Conservation (phyloP, 2,797 vertebrate species). For the Tinamus major region DNA sequence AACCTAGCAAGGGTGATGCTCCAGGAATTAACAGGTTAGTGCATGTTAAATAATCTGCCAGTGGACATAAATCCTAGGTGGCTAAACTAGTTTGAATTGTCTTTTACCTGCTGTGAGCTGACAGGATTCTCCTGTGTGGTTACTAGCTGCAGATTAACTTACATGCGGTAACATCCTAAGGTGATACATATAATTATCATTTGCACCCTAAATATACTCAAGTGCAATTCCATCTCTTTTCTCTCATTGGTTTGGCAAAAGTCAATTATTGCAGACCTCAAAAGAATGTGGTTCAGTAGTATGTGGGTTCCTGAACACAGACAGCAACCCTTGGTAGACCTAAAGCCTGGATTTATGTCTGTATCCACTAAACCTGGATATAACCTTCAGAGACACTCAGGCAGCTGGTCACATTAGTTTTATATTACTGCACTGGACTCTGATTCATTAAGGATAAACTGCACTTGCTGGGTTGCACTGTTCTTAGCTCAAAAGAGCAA, state of each 20-base stretch:
- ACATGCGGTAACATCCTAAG: not conserved
- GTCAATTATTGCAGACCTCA: not conserved
- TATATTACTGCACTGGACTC: rapidly evolving
- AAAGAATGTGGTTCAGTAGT: not conserved
- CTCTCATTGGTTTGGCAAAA: not conserved
- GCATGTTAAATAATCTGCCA: not conserved
- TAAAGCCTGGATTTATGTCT: too few relatives aligned
- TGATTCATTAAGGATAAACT: not conserved
- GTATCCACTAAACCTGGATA: not conserved
- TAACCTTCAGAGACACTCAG: not conserved
- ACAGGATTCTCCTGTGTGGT: not conserved
- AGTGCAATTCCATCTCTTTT: rapidly evolving
- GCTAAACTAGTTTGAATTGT: not conserved
- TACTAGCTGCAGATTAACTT: not conserved
- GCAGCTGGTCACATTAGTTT: not conserved
- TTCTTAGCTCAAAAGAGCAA: not conserved
- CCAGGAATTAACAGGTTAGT: not conserved
- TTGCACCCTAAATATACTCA: not conserved
- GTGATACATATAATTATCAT: rapidly evolving
- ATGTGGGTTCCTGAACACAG: not conserved
- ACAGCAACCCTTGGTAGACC: too few relatives aligned
- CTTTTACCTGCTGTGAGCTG: not conserved
- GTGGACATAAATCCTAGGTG: not conserved
- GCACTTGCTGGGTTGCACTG: rapidly evolving
- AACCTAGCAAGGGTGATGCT: not conserved